These are phyloP conservation scores for Polypterus senegalus DNA, from an alignment of 2,113 vertebrate genomes.

Conservation along the genomic window DNA sequence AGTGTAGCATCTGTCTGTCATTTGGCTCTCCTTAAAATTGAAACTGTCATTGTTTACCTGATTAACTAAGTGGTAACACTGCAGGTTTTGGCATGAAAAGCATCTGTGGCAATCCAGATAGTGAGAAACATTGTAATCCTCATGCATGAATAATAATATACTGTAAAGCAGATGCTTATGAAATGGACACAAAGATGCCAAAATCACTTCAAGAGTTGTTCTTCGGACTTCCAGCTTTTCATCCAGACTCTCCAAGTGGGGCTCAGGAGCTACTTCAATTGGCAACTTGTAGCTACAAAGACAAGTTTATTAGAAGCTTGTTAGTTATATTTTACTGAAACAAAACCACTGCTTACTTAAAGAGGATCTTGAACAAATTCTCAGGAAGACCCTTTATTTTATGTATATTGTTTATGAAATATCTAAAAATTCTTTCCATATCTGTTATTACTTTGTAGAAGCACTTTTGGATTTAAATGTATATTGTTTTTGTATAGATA, in stretches of 20 bases:
- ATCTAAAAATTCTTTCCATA: too few species aligned
- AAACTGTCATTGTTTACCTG: conserved; percentile 39
- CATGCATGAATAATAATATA: conserved; percentile 64
- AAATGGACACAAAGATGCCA: conserved; percentile 63
- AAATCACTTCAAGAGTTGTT: conserved; percentile 65
- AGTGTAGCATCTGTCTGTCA: conserved; percentile 52
- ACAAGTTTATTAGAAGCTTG: conserved; percentile 21
- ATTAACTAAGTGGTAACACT: conserved; percentile 41
- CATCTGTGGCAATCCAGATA: conserved; percentile 41
- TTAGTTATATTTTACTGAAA: conserved; percentile 2
- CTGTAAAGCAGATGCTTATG: conserved; percentile 64
- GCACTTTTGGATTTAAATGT: too few species aligned
- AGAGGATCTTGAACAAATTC: too few species aligned
- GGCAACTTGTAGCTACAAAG: conserved; percentile 62
- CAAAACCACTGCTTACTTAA: neutral
- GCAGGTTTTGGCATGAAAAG: conserved; percentile 37
- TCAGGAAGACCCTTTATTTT: too few species aligned
- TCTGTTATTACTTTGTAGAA: too few species aligned
- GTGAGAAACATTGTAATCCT: conserved; percentile 43
- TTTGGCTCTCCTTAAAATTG: conserved; percentile 47
- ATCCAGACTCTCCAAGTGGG: conserved; percentile 38
- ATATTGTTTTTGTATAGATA: too few species aligned
- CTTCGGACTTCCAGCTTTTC: conserved; percentile 60
- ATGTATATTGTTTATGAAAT: too few species aligned
- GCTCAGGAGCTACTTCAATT: conserved; percentile 44